A percentile compares a stretch with the other conserved stretches of the same genome.
phyloP scores from a whole-genome alignment of 2,888 invertebrate genomes.

The Aphodius granarius region DNA sequence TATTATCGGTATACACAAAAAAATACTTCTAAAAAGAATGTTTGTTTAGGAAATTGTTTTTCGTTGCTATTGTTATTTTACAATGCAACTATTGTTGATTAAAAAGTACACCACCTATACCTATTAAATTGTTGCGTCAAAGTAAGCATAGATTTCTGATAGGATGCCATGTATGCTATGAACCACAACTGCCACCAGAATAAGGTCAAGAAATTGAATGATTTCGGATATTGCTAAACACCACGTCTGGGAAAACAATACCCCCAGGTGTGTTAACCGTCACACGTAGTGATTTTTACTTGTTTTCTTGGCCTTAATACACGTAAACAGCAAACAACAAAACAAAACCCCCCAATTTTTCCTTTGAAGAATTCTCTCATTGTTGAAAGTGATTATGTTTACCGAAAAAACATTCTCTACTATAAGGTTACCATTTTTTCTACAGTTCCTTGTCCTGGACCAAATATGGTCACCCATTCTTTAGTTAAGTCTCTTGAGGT shows the following conservation, averaged over 20 bases:
- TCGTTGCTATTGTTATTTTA: too few relatives aligned
- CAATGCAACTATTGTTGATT: neutral
- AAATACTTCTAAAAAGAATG: too few relatives aligned
- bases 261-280: neutral
- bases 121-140: neutral
- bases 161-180: neutral
- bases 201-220: neutral
- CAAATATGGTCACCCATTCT: neutral
- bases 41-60: too few relatives aligned
- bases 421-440: neutral
- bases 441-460: neutral
- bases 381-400: neutral
- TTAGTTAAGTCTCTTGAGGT: neutral
- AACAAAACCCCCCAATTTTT: neutral
- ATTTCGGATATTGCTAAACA: neutral
- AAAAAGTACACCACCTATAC: too few relatives aligned
- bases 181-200: neutral
- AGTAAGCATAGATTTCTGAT: neutral
- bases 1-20: too few relatives aligned
- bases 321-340: neutral
- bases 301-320: neutral
- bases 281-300: neutral
- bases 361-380: neutral
- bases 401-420: neutral
- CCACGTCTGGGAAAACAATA: neutral